Evolutionary conservation across 2,888 invertebrate species (phyloP).

Genomic region (Rhabditoides inermis): DNA sequence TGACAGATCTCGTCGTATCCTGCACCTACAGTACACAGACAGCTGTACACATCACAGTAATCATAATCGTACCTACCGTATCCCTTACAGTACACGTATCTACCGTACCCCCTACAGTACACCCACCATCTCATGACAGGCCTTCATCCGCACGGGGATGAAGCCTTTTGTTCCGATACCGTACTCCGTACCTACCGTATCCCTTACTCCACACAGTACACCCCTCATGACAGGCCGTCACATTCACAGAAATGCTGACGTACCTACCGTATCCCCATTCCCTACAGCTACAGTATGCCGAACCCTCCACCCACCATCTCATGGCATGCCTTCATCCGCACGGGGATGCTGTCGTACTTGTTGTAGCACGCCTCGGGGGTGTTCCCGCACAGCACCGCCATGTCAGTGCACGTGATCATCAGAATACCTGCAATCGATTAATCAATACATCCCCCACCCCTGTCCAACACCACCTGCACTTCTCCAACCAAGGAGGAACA

Average conservation of each 20-base stretch:
- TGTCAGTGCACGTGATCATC: slow-evolving; percentile 91
- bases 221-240: too few species aligned
- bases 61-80: too few species aligned
- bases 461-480: not conserved
- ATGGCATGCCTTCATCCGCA: slow-evolving; percentile 79
- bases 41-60: too few species aligned
- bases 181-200: too few species aligned
- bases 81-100: not conserved
- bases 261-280: too few species aligned
- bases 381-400: slow-evolving; percentile 85
- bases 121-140: slow-evolving; percentile 84
- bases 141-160: slow-evolving; percentile 72
- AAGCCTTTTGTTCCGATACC: too few species aligned
- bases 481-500: not conserved
- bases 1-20: too few species aligned
- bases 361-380: slow-evolving; percentile 82
- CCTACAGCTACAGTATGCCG: not conserved
- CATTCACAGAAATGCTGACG: too few species aligned
- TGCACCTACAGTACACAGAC: too few species aligned
- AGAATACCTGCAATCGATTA: slow-evolving; percentile 69
- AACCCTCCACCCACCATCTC: slow-evolving; percentile 81
- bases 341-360: slow-evolving; percentile 84
- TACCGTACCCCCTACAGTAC: too few species aligned
- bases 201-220: too few species aligned
- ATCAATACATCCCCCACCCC: not conserved